phyloP scores from a whole-genome alignment of 2,888 invertebrate species.

The Heliconius hortense region DNA sequence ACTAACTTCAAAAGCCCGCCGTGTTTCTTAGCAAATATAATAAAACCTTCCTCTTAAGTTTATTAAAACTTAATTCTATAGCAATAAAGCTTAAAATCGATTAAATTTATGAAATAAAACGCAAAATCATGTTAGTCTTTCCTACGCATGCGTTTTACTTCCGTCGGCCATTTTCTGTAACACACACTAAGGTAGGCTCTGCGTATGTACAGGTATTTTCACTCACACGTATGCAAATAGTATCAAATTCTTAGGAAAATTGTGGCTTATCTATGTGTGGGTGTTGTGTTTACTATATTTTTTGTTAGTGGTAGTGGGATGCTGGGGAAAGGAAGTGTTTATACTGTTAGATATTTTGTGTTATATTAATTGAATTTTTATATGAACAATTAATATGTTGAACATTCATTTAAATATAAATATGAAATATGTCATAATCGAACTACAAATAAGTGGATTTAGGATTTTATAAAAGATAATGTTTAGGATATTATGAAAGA shows the following conservation, averaged over 20 bases:
- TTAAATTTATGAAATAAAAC: constrained; percentile 16
- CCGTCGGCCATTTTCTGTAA: constrained; percentile 76
- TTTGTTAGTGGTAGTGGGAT: constrained; percentile 61
- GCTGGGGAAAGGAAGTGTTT: constrained; percentile 64
- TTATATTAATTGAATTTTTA: neutral
- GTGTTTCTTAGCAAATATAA: constrained; percentile 47
- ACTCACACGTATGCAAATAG: constrained; percentile 48
- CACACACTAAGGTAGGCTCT: constrained; percentile 55
- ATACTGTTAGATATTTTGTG: constrained; percentile 47
- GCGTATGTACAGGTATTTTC: constrained; percentile 42
- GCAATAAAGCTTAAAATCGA: constrained; percentile 42
- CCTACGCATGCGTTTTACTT: constrained; percentile 62
- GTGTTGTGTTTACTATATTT: constrained; percentile 46
- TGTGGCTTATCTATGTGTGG: constrained; percentile 44
- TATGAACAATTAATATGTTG: neutral
- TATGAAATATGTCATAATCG: too few species aligned
- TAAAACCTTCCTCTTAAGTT: constrained; percentile 15
- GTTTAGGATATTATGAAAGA: too few species aligned
- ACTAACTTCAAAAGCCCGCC: constrained; percentile 74
- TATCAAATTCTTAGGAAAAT: constrained; percentile 61
- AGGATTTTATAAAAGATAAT: too few species aligned
- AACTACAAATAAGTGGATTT: too few species aligned
- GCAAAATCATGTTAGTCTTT: constrained; percentile 29
- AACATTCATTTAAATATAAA: neutral
- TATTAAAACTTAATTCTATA: constrained; percentile 24